A percentile compares a stretch with the other conserved stretches of the same genome.
Conservation (phyloP, 2,113 vertebrate species). For the Aldabrachelys gigantea region DNA sequence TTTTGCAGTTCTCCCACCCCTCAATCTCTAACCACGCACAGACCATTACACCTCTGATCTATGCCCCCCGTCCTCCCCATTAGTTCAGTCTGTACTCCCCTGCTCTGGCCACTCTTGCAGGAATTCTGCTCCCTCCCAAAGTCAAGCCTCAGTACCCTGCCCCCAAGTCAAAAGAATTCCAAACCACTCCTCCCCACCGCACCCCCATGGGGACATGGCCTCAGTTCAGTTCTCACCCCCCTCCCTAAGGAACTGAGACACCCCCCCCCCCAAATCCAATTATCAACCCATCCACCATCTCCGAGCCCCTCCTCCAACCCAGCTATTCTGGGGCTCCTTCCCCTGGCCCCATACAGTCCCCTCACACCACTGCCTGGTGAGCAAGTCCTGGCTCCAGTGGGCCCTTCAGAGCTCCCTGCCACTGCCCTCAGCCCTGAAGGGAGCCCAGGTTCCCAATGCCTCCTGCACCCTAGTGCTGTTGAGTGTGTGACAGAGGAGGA, state of each 20-base stretch:
- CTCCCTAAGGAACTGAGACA: background rate
- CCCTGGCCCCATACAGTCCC: background rate
- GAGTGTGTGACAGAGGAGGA: background rate
- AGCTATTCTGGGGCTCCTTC: background rate
- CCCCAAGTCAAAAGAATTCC: background rate
- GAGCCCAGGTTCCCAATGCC: background rate
- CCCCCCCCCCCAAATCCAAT: background rate
- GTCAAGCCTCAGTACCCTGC: background rate
- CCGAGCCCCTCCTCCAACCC: background rate
- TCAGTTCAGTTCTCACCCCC: background rate
- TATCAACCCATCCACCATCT: background rate
- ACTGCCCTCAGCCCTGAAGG: background rate
- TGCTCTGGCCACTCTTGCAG: background rate
- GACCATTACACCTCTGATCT: background rate
- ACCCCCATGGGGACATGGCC: background rate
- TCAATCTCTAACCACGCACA: background rate
- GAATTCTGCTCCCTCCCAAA: background rate
- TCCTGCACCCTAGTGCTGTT: background rate
- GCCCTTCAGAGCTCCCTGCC: background rate
- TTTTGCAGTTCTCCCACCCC: background rate
- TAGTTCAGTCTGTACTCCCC: background rate
- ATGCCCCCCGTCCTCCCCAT: background rate
- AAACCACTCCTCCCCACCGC: background rate
- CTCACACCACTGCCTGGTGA: background rate
- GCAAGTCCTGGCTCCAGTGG: background rate